phyloP scores from a whole-genome alignment of 2,888 invertebrate genomes.

The Meiosimyza decipiens region DNA sequence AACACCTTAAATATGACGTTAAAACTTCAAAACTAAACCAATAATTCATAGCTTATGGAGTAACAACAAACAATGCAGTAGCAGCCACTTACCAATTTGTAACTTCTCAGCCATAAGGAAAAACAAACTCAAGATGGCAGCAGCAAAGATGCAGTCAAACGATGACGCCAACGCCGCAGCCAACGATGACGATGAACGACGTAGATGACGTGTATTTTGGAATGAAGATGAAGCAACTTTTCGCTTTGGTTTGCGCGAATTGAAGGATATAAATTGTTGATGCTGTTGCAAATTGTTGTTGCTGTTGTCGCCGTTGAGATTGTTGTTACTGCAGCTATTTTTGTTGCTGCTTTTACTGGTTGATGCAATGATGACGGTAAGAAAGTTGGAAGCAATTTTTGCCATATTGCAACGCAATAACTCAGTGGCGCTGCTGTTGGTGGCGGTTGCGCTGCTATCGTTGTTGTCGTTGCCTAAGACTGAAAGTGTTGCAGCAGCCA shows the following conservation, averaged over 20 bases:
- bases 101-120: conserved; percentile 44
- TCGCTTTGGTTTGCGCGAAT: conserved; percentile 44
- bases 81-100: conserved; percentile 46
- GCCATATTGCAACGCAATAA: conserved; percentile 33
- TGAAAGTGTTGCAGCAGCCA: not conserved
- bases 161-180: conserved; percentile 29
- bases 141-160: conserved; percentile 30
- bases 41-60: too few species aligned
- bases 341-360: conserved; percentile 24
- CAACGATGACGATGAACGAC: conserved; percentile 19
- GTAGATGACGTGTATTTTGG: not conserved
- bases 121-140: conserved; percentile 43
- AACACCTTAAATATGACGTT: too few species aligned
- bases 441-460: conserved; percentile 9
- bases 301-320: conserved; percentile 32
- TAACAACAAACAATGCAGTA: not conserved
- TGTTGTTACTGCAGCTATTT: conserved; percentile 17
- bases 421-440: conserved; percentile 31
- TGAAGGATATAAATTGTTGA: conserved; percentile 42
- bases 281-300: conserved; percentile 23
- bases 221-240: conserved; percentile 30
- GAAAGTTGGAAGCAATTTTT: conserved; percentile 31
- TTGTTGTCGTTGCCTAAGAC: not conserved
- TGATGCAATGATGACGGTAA: conserved; percentile 17
- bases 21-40: too few species aligned